Base-by-base conservation (phyloP, 1,140 invertebrate genomes). In the Papilio polyxenes region DNA sequence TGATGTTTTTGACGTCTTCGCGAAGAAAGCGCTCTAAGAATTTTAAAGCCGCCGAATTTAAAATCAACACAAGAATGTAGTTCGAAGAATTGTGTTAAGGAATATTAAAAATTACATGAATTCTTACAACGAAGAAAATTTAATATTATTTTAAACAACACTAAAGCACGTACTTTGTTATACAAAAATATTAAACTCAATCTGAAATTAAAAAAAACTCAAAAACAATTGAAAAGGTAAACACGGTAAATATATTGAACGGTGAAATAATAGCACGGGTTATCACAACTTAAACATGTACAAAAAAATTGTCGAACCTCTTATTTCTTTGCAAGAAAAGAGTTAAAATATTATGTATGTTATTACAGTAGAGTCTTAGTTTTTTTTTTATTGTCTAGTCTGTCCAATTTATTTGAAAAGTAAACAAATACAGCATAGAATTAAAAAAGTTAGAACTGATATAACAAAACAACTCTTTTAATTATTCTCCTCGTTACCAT, bases 1-100 rank as follows among this genome's bases (percentile, higher is more conserved):
- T 83, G 82, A 83, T 83, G 82, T 83, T 80, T 44, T 81, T 78
- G 81, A 81, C 75, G 80, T 51, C 49, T 49, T 11, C 44, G 49
- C 48, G 20, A 49, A 77, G 49, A 77, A 77, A 77, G 75, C 75
- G 23, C 75, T 51, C 44, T 51, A 31, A 51, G 75, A 77, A 77
- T 77, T 77, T 77, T 77, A 77, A 77, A 77, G 23, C 48, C 44
- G 49, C 44, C 74, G 65, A 72, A 72, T 72, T 72, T 7, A 37
- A 72, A 72, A 72, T 72, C 65, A 65, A 65, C 62, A 65, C 62
- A 37, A 15, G 23, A 72, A 72, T 10, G 31, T 72, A 72, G 65
- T 40, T 72, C 65, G 65, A 15, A 72, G 65, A 72, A 15, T 72
- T 72, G 23, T 72, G 62, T 69, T 37, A 40, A 10, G n/a, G 17